Evolutionary conservation across 2,888 invertebrate species (phyloP), one percentile per base, ranked within the genome.

Genomic region (Drosophila lutescens): DNA sequence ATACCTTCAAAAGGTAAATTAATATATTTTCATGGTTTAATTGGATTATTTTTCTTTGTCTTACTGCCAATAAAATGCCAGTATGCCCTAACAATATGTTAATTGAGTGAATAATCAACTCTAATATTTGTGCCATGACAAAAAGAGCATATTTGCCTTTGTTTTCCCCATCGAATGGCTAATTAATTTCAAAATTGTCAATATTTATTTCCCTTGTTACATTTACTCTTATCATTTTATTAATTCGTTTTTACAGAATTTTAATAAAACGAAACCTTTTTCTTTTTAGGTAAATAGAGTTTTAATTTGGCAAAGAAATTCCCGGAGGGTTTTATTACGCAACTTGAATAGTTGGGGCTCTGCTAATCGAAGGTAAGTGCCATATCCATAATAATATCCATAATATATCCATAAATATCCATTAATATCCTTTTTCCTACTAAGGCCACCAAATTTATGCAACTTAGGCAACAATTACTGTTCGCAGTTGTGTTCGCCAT

Each of bases 381-480:
- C 15, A 15, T 6, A 30, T 26, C 26, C 26, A 26, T 26, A 26
- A 26, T 26, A 26, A 26, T 26, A 26, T 26, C 26, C 26, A 26
- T 6, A 26, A 26, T 5, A 6, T 26, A 26, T 26, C 26, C 26
- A 26, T 26, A 26, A 26, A 26, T 26, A 26, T 26, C 26, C 30
- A 15, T 2, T 15, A 6, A 15, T 17, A 6, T 4, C 20, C 2
- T 20, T 20, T 12, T 5, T 34, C 17, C 12, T 30, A n/a, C 13
- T 2, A 15, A 10, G n/a, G 26, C n/a, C 10, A n/a, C 47, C 10
- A 54, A 58, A 51, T 66, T 41, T 46, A 59, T 67, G 58, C 50
- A 59, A 26, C 59, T 54, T 34, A 43, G 55, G 36, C 63, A 43
- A 59, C 66, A 56, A 51, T 56, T 51, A 51, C 67, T 56, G 49